Base-by-base conservation (phyloP, 2,113 vertebrate genomes). In the Pseudorectes ferrugineus region DNA sequence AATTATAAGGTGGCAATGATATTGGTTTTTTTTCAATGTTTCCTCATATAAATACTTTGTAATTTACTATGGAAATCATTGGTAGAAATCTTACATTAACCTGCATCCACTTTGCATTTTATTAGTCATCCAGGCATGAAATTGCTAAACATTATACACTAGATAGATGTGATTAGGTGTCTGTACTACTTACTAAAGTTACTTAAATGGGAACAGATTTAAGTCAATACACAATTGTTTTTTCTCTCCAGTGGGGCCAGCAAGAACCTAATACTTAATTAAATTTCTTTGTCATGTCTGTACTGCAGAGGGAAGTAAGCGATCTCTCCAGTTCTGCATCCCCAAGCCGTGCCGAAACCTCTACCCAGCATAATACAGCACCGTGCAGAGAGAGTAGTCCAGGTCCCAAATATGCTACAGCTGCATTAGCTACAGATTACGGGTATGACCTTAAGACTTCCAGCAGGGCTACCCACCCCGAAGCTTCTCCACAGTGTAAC, bases 101-200 rank as follows among this genome's bases (percentile, higher is more conserved):
- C 63, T 91, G 46, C 35, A 80, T 71, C 55, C n/a, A 25, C 51
- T 89, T 88, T 73, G 59, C 72, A 45, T 92, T 94, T 88, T 91
- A 23, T 72, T 86, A 66, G 35, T 86, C 45, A 88, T 52, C 25
- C 71, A 93, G 58, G 74, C 72, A 74, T 74, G 67, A 88, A 95
- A 94, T 86, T 86, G 43, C 46, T 94, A 67, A 54, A 76, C 73
- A 77, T 88, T 62, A 49, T 38, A 77, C 36, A 40, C 46, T 67
- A 71, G 55, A 40, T 62, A 84, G 33, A 51, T 74, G 14, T 67
- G 46, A 55, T 57, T 73, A 51, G 33, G 33, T 54, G 51, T 76
- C 79, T 70, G 29, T 80, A 66, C 59, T 35, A 54, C 52, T 85
- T 79, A 59, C 14, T 75, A 18, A 49, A 82, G 31, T 76, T 80